These are phyloP conservation scores for Phorcus lineatus DNA, from an alignment of 2,888 invertebrate genomes.

Conservation along the genomic window DNA sequence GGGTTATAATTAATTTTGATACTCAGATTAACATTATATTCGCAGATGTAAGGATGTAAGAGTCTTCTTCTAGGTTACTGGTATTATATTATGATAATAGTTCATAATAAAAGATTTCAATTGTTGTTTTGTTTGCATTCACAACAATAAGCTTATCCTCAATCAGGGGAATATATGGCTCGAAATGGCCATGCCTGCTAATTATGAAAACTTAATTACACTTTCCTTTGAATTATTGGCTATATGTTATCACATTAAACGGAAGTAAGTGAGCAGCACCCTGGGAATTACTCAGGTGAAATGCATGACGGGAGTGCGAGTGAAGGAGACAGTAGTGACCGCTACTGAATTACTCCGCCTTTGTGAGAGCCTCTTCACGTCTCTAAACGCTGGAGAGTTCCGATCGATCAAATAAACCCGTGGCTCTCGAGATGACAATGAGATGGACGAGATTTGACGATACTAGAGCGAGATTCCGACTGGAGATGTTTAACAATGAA, in stretches of 20 bases:
- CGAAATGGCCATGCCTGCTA: too few relatives aligned
- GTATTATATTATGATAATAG: too few relatives aligned
- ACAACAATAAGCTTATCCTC: too few relatives aligned
- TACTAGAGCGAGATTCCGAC: constrained; percentile 6
- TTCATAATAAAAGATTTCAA: too few relatives aligned
- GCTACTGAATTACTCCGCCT: background rate
- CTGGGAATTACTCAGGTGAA: constrained; percentile 8
- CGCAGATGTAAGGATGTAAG: too few relatives aligned
- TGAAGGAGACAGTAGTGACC: background rate
- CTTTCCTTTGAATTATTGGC: background rate
- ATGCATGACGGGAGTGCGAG: background rate
- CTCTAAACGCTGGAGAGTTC: constrained; percentile 21
- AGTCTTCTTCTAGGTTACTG: too few relatives aligned
- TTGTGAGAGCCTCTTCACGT: constrained; percentile 16
- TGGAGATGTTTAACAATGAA: constrained; percentile 6
- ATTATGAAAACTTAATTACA: too few relatives aligned
- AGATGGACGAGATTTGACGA: constrained; percentile 22
- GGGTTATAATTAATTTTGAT: too few relatives aligned
- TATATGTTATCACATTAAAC: background rate
- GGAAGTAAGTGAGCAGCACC: background rate
- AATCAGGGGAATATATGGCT: too few relatives aligned
- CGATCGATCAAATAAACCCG: constrained; percentile 23
- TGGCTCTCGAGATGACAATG: constrained; percentile 16
- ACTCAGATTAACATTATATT: too few relatives aligned
- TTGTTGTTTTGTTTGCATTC: too few relatives aligned